These are phyloP conservation scores for Chrosomus eos DNA, from an alignment of 2,797 vertebrate genomes.

Conservation along the genomic window DNA sequence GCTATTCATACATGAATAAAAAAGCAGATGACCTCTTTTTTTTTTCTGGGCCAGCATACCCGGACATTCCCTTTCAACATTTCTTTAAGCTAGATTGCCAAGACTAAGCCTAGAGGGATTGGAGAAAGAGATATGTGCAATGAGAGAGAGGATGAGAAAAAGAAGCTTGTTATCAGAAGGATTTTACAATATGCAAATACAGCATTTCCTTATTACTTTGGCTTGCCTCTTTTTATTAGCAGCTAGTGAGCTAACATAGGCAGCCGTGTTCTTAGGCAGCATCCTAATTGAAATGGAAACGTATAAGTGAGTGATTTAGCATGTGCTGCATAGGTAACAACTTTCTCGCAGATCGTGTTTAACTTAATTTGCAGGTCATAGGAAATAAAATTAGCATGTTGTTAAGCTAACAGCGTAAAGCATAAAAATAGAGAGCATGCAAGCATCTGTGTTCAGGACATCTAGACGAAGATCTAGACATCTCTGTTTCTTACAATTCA, in stretches of 20 bases:
- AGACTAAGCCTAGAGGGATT: conserved; percentile 5
- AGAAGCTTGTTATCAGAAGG: not conserved
- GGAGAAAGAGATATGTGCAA: conserved; percentile 11
- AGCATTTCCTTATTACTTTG: not conserved
- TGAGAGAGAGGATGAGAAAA: not conserved
- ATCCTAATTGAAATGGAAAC: not conserved
- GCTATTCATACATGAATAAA: conserved; percentile 44
- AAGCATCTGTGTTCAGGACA: not conserved
- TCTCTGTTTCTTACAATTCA: not conserved
- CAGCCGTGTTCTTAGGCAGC: not conserved
- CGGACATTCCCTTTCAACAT: conserved; percentile 42
- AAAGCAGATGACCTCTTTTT: conserved; percentile 42
- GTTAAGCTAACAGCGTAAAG: not conserved
- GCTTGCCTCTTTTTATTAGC: conserved; percentile 4
- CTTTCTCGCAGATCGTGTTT: not conserved
- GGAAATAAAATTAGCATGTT: too few species aligned
- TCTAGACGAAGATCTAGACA: not conserved
- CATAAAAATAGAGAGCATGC: not conserved
- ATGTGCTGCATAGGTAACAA: not conserved
- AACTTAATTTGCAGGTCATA: not conserved
- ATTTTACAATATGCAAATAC: conserved; percentile 4
- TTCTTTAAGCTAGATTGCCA: conserved; percentile 28
- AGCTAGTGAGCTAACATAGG: not conserved
- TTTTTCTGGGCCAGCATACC: conserved; percentile 42
- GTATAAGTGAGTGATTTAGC: not conserved